Percentiles rank a stretch among this genome's conserved stretches.
phyloP scores from a whole-genome alignment of 2,797 vertebrate species.

The Ambastaia sidthimunki region DNA sequence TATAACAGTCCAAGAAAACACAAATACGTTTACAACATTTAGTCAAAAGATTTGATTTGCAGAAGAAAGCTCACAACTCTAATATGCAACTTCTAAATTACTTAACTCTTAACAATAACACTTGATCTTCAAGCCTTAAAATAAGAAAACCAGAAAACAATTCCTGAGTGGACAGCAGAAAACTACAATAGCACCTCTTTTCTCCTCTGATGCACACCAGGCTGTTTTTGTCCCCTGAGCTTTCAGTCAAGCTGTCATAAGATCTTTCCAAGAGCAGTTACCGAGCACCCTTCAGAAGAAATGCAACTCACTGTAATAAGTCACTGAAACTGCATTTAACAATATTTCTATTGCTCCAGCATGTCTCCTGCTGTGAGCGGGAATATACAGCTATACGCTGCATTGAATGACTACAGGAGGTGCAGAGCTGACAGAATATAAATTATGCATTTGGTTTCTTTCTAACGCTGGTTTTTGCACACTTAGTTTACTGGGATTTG shows the following conservation, averaged over 20 bases:
- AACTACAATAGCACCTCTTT: conserved; percentile 22
- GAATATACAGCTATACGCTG: not conserved
- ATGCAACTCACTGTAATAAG: not conserved
- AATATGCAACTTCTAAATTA: not conserved
- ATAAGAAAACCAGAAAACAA: conserved; percentile 9
- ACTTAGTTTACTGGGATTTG: not conserved
- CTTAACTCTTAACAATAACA: conserved; percentile 1
- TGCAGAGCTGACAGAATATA: not conserved
- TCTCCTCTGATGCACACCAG: conserved; percentile 16
- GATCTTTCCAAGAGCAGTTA: conserved; percentile 7
- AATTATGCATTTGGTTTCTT: not conserved
- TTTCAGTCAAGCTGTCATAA: conserved; percentile 10
- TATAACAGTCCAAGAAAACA: too few species aligned
- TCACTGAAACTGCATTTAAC: conserved; percentile 1
- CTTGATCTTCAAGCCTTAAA: not conserved
- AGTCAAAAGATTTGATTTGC: too few species aligned
- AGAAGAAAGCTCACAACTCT: not conserved
- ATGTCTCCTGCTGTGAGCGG: not conserved
- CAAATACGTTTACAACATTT: too few species aligned
- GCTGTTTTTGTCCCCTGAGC: not conserved
- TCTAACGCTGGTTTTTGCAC: not conserved
- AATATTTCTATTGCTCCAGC: not conserved
- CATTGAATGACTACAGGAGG: not conserved
- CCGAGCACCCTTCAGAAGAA: not conserved
- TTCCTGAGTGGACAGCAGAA: not conserved